phyloP scores from a whole-genome alignment of 2,113 vertebrate genomes.

The Eulemur macaco region DNA sequence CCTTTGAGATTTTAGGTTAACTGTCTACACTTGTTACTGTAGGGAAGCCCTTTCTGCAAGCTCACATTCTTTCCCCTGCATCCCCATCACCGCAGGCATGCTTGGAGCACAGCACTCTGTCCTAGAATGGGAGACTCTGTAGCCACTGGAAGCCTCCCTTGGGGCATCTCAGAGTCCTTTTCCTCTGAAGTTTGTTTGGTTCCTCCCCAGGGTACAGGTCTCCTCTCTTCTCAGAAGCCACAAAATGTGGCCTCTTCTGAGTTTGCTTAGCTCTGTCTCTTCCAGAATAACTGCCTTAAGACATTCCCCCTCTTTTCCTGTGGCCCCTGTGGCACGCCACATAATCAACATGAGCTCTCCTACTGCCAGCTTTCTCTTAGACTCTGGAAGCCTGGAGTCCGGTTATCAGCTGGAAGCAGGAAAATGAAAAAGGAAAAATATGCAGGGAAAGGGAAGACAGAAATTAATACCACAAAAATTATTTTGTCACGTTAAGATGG shows the following conservation, averaged over 20 bases:
- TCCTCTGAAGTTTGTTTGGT: neutral
- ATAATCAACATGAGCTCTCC: neutral
- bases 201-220: neutral
- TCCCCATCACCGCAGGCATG: neutral
- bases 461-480: constrained; percentile 14
- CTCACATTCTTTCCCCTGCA: neutral
- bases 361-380: neutral
- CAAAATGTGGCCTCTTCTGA: neutral
- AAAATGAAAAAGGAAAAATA: neutral
- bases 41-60: neutral
- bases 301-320: neutral
- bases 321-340: neutral
- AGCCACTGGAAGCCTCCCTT: neutral
- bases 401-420: neutral
- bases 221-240: neutral
- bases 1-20: neutral
- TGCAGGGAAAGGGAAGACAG: neutral
- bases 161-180: neutral
- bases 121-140: neutral
- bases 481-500: neutral
- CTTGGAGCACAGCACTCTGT: neutral
- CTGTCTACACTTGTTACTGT: neutral
- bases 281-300: neutral
- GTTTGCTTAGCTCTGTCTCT: neutral
- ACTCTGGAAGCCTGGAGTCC: neutral